Evolutionary conservation across 2,113 vertebrate genomes (phyloP).

Genomic region (Muntiacus muntjak): DNA sequence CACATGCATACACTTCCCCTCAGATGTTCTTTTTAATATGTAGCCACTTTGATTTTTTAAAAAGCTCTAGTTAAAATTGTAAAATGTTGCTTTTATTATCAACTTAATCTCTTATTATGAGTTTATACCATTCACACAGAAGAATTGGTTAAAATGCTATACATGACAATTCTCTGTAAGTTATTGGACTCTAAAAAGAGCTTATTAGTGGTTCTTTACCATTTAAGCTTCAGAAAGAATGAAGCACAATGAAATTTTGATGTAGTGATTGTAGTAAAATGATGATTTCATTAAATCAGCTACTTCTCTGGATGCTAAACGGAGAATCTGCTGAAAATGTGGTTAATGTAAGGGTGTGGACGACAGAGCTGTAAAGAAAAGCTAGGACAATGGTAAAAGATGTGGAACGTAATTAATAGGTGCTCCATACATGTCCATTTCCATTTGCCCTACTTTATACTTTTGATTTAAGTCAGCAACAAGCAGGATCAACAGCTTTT

Average conservation of each 20-base stretch:
- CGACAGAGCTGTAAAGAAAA: neutral
- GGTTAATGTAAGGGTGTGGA: neutral
- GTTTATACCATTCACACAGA: neutral
- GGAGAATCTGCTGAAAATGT: neutral
- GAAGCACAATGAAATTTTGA: neutral
- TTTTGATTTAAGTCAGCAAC: constrained; percentile 49
- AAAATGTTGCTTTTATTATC: neutral
- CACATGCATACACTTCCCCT: accelerated
- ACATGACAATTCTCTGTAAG: neutral
- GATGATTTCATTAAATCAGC: neutral
- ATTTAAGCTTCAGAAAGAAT: neutral
- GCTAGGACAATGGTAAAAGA: neutral
- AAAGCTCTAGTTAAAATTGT: neutral
- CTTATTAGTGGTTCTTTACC: neutral
- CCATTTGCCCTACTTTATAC: neutral
- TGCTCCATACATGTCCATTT: neutral
- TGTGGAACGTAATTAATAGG: neutral
- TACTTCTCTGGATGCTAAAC: neutral
- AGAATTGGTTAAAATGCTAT: neutral
- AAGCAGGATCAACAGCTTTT: constrained; percentile 31
- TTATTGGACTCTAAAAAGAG: neutral
- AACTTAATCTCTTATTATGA: neutral
- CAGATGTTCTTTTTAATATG: neutral
- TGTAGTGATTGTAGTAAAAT: neutral
- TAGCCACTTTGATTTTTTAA: neutral